phyloP scores from a whole-genome alignment of 2,113 vertebrate genomes.

The Manacus vitellinus region DNA sequence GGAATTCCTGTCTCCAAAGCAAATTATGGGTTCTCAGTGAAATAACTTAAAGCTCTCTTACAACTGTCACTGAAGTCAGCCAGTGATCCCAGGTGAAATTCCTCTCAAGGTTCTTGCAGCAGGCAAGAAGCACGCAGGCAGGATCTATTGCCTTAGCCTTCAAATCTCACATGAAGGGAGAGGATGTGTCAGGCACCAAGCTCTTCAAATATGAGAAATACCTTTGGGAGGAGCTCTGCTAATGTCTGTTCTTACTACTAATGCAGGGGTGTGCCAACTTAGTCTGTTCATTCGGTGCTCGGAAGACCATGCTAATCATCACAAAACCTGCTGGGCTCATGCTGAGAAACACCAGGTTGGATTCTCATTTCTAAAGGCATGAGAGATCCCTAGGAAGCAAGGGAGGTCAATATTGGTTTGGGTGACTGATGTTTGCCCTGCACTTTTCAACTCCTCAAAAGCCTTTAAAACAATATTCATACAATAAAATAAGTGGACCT shows the following conservation, averaged over 20 bases:
- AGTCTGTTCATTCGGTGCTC: not conserved
- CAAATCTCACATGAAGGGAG: not conserved
- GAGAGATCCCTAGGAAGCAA: not conserved
- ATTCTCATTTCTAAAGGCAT: not conserved
- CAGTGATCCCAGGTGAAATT: not conserved
- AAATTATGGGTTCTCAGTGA: not conserved
- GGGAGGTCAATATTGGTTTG: not conserved
- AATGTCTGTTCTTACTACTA: not conserved
- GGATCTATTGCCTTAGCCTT: not conserved
- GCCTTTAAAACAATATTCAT: slow-evolving; percentile 7
- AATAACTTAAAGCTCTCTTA: not conserved
- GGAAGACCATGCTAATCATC: not conserved
- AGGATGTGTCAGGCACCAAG: not conserved
- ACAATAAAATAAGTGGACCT: not conserved
- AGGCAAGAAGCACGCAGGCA: not conserved
- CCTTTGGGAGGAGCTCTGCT: not conserved
- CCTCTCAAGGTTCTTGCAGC: not conserved
- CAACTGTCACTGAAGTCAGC: not conserved
- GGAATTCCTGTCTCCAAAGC: not conserved
- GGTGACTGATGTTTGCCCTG: not conserved
- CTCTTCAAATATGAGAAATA: not conserved
- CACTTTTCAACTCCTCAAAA: not conserved
- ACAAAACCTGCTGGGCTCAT: not conserved
- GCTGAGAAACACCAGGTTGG: not conserved
- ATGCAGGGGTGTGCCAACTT: not conserved